Evolutionary conservation across 2,797 vertebrate genomes (phyloP).

Genomic region (Hybognathus amarus): DNA sequence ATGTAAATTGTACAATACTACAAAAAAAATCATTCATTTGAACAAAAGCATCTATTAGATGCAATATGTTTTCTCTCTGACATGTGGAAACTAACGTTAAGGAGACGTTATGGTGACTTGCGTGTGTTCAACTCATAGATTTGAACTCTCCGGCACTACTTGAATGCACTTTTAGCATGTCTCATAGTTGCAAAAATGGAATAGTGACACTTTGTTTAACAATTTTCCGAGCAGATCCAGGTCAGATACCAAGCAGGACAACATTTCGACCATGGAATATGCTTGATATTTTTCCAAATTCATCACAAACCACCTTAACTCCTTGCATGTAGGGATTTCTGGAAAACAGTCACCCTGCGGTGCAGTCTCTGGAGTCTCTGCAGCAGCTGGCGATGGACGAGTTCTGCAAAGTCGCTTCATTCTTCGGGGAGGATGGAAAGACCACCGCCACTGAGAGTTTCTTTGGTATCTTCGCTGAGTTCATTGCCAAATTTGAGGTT

Average conservation of each 20-base stretch:
- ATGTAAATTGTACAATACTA: neutral
- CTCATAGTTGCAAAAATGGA: neutral
- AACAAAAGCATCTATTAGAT: neutral
- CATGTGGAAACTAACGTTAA: neutral
- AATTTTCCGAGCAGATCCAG: neutral
- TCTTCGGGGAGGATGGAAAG: conserved; percentile 93
- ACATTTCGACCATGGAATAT: neutral
- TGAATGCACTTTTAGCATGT: neutral
- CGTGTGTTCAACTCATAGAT: neutral
- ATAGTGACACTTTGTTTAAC: neutral
- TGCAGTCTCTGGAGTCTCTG: conserved; percentile 90
- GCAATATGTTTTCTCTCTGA: neutral
- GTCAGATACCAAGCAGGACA: neutral
- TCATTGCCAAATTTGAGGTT: conserved; percentile 95
- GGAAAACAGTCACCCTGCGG: conserved; percentile 89
- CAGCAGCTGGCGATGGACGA: conserved; percentile 92
- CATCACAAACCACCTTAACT: conserved; percentile 68
- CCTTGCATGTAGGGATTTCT: conserved; percentile 84
- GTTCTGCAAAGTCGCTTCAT: conserved; percentile 88
- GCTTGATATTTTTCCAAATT: neutral
- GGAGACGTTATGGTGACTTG: neutral
- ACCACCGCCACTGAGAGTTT: conserved; percentile 90
- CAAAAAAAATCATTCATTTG: neutral
- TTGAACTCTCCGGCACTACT: neutral
- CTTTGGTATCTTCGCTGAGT: conserved; percentile 95